phyloP scores from a whole-genome alignment of 2,113 vertebrate genomes.

The Thalassarche chlororhynchos region DNA sequence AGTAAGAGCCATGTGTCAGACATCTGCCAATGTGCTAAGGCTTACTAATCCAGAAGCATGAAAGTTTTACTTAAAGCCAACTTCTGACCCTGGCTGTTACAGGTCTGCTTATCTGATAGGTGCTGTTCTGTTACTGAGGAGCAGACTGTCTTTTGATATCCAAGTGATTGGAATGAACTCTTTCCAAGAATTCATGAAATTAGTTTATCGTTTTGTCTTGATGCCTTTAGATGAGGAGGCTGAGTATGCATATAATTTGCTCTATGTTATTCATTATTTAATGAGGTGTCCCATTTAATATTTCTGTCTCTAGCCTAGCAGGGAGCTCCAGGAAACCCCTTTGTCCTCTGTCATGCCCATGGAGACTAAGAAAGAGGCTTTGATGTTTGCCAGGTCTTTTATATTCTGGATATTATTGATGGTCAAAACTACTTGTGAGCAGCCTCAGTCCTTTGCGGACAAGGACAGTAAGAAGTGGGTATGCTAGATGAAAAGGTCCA shows the following conservation, averaged over 20 bases:
- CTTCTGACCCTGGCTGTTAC: background rate
- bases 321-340: background rate
- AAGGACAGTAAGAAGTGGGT: background rate
- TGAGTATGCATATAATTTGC: background rate
- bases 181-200: background rate
- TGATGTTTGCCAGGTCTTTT: background rate
- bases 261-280: background rate
- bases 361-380: background rate
- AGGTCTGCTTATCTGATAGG: background rate
- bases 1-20: background rate
- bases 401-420: background rate
- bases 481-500: background rate
- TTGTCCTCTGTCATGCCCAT: background rate
- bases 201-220: background rate
- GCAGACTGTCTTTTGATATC: background rate
- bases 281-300: background rate
- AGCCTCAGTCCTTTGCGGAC: background rate
- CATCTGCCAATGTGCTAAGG: background rate
- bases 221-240: background rate
- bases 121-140: background rate
- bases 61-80: background rate
- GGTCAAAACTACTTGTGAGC: background rate
- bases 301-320: background rate
- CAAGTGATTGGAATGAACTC: background rate
- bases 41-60: background rate